These are phyloP conservation scores for Buteo buteo DNA, from an alignment of 2,113 vertebrate genomes.

Conservation along the genomic window DNA sequence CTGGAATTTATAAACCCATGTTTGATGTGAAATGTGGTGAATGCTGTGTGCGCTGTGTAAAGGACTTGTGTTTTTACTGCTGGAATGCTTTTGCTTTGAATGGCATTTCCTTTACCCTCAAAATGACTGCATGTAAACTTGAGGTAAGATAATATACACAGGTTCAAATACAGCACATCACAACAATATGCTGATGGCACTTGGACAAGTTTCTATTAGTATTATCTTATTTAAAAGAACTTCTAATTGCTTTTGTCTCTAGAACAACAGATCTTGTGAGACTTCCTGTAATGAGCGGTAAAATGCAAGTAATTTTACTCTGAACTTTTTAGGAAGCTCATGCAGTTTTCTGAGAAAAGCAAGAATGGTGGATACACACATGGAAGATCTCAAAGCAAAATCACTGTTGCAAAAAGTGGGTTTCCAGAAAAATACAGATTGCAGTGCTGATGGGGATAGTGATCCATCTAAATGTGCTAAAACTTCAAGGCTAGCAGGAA, in stretches of 20 bases:
- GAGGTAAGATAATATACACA: background rate
- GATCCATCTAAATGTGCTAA: background rate
- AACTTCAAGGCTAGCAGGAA: background rate
- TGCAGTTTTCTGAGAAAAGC: background rate
- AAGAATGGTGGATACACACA: background rate
- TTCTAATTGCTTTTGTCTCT: background rate
- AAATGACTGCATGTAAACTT: conserved; percentile 30
- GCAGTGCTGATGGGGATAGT: background rate
- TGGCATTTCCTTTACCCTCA: conserved; percentile 37
- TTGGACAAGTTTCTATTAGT: background rate
- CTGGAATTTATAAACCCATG: background rate
- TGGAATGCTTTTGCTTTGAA: conserved; percentile 27
- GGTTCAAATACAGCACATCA: conserved; percentile 26
- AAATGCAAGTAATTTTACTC: background rate
- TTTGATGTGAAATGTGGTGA: conserved; percentile 21
- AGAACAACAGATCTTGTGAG: background rate
- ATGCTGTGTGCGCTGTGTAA: background rate
- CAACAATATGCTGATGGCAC: background rate
- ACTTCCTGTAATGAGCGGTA: background rate
- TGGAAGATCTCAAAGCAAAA: background rate
- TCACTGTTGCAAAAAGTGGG: background rate
- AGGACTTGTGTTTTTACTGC: conserved; percentile 1
- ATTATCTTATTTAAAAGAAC: conserved; percentile 18
- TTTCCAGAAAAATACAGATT: background rate
- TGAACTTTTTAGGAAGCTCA: background rate